Conservation (phyloP, 2,888 invertebrate genomes). For the Cryptocheilus praepositus region DNA sequence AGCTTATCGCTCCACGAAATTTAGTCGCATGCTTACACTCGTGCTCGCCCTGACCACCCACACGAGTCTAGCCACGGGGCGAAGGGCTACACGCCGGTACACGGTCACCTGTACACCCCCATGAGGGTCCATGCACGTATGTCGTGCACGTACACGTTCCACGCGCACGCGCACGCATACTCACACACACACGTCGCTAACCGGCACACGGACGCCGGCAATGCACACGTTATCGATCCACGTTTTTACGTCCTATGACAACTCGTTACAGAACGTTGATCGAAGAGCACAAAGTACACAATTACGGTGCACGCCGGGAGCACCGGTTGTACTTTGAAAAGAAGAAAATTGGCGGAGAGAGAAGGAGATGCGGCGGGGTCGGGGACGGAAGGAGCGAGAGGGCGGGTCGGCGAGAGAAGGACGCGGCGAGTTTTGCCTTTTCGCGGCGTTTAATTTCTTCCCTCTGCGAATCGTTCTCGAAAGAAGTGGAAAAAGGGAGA, state of each 20-base stretch:
- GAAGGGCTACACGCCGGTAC: no score
- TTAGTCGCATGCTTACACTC: slow-evolving; percentile 53
- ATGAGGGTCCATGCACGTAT: no score
- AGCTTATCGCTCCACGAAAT: slow-evolving; percentile 63
- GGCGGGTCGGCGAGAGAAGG: background rate
- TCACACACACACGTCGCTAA: slow-evolving; percentile 18
- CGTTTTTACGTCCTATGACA: slow-evolving; percentile 67
- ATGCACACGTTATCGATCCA: slow-evolving; percentile 62
- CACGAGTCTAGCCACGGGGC: no score
- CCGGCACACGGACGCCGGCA: slow-evolving; percentile 28
- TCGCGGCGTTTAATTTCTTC: slow-evolving; percentile 47
- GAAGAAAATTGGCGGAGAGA: slow-evolving; percentile 49
- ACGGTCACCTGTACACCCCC: no score
- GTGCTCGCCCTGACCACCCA: slow-evolving; percentile 22
- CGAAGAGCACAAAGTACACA: slow-evolving; percentile 63
- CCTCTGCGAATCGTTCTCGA: slow-evolving; percentile 18
- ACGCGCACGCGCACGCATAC: slow-evolving; percentile 8
- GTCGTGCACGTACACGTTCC: no score
- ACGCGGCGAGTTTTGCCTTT: slow-evolving; percentile 49
- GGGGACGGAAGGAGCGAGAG: background rate
- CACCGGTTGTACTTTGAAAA: slow-evolving; percentile 42
- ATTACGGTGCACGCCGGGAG: slow-evolving; percentile 51
- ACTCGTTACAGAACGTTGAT: slow-evolving; percentile 68
- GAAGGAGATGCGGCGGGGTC: background rate
- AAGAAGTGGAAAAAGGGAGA: no score